phyloP scores from a whole-genome alignment of 2,888 invertebrate genomes.

The Lottia scabra region DNA sequence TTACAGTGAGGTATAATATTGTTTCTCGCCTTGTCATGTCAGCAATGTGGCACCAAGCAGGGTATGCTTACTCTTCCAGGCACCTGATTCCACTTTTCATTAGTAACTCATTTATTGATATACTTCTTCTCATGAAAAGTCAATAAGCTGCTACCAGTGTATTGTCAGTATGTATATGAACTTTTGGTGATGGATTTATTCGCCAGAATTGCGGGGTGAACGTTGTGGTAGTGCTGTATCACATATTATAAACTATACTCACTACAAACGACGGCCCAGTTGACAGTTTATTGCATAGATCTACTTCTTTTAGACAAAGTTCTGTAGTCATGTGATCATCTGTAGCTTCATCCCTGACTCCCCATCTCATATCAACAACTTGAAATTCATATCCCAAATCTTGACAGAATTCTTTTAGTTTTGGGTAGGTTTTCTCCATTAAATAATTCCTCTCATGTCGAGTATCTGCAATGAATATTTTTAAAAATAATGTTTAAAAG shows the following conservation, averaged over 20 bases:
- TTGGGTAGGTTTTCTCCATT: slow-evolving; percentile 57
- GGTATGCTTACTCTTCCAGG: no score
- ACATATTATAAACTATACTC: slow-evolving; percentile 15
- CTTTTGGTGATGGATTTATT: no score
- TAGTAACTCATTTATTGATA: no score
- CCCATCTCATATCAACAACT: slow-evolving; percentile 64
- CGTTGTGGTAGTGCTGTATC: no score
- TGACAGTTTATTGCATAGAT: slow-evolving; percentile 55
- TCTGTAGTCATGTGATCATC: slow-evolving; percentile 60
- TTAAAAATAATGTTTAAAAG: not conserved
- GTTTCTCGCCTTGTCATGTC: no score
- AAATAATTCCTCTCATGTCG: slow-evolving; percentile 53
- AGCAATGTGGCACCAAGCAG: no score
- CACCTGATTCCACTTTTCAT: no score
- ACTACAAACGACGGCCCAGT: slow-evolving; percentile 64
- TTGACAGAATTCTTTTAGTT: slow-evolving; percentile 55
- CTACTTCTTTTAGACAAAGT: slow-evolving; percentile 56
- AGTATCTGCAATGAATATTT: slow-evolving; percentile 44
- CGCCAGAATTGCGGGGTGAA: no score
- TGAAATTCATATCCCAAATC: slow-evolving; percentile 60
- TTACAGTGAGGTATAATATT: no score
- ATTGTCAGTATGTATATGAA: no score
- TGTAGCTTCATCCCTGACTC: slow-evolving; percentile 56
- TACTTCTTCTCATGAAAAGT: no score
- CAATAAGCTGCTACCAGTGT: no score